Evolutionary conservation across 2,888 invertebrate species (phyloP).

Genomic region (Aspidiotus rigidus): DNA sequence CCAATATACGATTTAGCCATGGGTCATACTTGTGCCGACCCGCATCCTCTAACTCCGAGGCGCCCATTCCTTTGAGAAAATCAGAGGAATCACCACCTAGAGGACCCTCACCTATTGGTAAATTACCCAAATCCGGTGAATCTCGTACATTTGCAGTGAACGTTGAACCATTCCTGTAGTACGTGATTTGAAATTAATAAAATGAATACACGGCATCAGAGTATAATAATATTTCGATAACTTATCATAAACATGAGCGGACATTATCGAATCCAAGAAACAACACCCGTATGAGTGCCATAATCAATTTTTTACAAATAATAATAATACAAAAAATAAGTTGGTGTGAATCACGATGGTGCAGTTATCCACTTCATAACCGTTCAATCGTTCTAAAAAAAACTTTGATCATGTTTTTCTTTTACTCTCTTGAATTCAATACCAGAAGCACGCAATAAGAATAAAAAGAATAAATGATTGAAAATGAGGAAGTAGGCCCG

Average conservation of each 20-base stretch:
- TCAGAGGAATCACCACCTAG: conserved; percentile 28
- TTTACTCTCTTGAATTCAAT: too few species aligned
- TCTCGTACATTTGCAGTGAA: conserved; percentile 42
- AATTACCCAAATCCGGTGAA: conserved; percentile 45
- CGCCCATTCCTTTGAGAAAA: conserved; percentile 39
- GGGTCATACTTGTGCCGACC: conserved; percentile 47
- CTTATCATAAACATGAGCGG: too few species aligned
- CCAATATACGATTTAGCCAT: conserved; percentile 57
- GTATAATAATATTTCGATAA: too few species aligned
- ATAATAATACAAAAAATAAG: background rate
- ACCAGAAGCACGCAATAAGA: too few species aligned
- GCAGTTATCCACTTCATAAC: too few species aligned
- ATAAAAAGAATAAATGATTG: too few species aligned
- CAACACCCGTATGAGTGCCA: background rate
- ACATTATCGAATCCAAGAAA: background rate
- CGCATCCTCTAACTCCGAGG: conserved; percentile 37
- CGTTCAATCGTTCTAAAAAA: too few species aligned
- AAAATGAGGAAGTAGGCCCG: too few species aligned
- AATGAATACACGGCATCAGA: too few species aligned
- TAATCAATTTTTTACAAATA: background rate
- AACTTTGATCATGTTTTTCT: too few species aligned
- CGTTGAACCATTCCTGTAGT: conserved; percentile 1
- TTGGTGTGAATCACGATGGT: background rate
- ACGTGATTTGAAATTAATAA: too few species aligned
- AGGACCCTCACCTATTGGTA: conserved; percentile 41